phyloP scores from a whole-genome alignment of 2,888 invertebrate species.

The Suillia variegata region DNA sequence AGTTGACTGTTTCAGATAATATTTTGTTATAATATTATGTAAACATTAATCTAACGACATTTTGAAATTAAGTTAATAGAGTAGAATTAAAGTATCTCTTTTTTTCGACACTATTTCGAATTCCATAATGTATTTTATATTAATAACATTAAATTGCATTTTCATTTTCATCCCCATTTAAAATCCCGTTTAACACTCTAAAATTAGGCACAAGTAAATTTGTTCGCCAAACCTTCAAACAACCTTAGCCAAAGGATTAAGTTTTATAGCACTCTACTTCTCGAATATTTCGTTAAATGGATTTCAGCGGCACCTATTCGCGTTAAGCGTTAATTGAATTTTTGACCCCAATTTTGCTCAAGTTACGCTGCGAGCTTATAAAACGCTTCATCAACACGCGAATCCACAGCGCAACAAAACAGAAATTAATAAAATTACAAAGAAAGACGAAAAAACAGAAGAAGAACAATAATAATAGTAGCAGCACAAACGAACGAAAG shows the following conservation, averaged over 20 bases:
- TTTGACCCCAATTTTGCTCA: background rate
- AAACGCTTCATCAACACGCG: background rate
- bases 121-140: too few relatives aligned
- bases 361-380: background rate
- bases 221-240: too few relatives aligned
- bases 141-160: too few relatives aligned
- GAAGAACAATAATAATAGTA: background rate
- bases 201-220: too few relatives aligned
- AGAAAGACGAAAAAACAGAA: background rate
- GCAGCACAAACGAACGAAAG: background rate
- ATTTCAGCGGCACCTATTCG: background rate
- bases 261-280: background rate
- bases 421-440: background rate
- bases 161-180: too few relatives aligned
- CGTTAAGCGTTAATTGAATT: background rate
- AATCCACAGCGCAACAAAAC: slow-evolving; percentile 7
- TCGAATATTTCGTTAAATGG: background rate
- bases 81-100: too few relatives aligned
- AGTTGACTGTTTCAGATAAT: too few relatives aligned
- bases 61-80: too few relatives aligned
- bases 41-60: too few relatives aligned
- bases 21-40: too few relatives aligned
- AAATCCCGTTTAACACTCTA: too few relatives aligned
- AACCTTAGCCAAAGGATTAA: background rate
- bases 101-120: too few relatives aligned